Evolutionary conservation across 2,888 invertebrate genomes (phyloP), one percentile per base, ranked within the genome.

Genomic region (Ornithoptera alexandrae): DNA sequence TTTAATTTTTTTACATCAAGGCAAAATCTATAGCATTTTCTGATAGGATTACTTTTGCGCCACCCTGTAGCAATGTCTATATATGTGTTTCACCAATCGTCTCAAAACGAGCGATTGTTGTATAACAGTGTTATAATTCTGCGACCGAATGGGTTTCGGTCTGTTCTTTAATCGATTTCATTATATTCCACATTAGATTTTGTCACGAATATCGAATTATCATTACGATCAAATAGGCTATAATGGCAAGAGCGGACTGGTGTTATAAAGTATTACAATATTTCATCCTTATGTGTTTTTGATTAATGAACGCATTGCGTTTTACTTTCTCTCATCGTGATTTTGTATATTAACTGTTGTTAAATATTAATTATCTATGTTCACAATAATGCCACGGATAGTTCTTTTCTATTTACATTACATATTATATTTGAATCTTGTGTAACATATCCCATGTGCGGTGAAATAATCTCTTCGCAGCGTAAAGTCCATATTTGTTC

Each of bases 301-400:
- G 81, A 85, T 84, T 81, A 81, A 82, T 84, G 81, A 76, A 79
- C 81, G 77, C 78, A 77, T 73, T 71, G 70, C 74, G 77, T 76
- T 77, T 80, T 79, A 88, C 90, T 89, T 90, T 90, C 89, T 77
- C 84, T 76, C 78, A 81, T 88, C 87, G 88, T 77, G 78, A 75
- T 72, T 71, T 68, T 72, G 57, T 7, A 7, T 53, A 46, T 0
- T 53, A 53, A 53, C 53, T 53, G 5, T 53, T 53, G 53, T 6
- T 4, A 53, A n/a, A n/a, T 63, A 67, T 72, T 69, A 65, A 65
- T 65, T 66, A 12, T 12, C 4, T 0, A 4, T 12, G n/a, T 58
- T 15, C 57, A 12, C n/a, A 10, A n/a, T 53, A 3, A 53, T 18
- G 15, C n/a, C 63, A 20, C 36, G 15, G 22, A 56, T 57, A 69